A percentile compares a stretch with the other conserved stretches of the same genome.
Evolutionary conservation across 2,113 vertebrate species (phyloP).

Genomic region (Sander vitreus): DNA sequence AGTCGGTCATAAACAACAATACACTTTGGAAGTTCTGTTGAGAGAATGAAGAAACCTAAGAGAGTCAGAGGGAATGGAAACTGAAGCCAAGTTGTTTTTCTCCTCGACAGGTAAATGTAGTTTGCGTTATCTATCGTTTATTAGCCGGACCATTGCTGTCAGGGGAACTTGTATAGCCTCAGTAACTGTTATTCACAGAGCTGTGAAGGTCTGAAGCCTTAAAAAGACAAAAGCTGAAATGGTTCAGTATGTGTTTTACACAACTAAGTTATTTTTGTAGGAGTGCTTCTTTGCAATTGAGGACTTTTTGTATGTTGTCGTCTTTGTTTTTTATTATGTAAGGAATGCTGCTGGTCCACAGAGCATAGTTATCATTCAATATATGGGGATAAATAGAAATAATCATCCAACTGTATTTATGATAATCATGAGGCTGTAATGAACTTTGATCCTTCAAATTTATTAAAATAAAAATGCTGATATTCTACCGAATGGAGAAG

Average conservation of each 20-base stretch:
- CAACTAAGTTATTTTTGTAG: background rate
- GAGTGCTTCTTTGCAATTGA: background rate
- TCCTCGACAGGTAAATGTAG: constrained; percentile 45
- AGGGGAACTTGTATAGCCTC: constrained; percentile 31
- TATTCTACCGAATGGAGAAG: background rate
- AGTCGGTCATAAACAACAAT: constrained; percentile 36
- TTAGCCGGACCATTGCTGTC: constrained; percentile 51
- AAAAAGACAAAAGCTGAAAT: constrained; percentile 25
- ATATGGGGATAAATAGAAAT: background rate
- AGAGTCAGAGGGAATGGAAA: constrained; percentile 26
- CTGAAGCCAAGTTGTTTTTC: constrained; percentile 54
- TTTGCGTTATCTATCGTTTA: constrained; percentile 58
- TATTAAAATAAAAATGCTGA: background rate
- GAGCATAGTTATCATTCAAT: background rate
- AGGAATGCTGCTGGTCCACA: background rate
- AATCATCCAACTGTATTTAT: background rate
- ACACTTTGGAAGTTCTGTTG: constrained; percentile 12
- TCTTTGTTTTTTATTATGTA: constrained; percentile 16
- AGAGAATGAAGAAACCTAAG: constrained; percentile 7
- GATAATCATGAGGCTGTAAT: background rate
- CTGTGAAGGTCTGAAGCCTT: background rate
- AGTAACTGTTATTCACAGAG: constrained; percentile 26
- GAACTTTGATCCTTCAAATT: background rate
- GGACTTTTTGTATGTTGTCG: background rate
- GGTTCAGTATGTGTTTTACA: constrained; percentile 27